Evolutionary conservation across 2,797 vertebrate species (phyloP).

Genomic region (Microtus obscurus): DNA sequence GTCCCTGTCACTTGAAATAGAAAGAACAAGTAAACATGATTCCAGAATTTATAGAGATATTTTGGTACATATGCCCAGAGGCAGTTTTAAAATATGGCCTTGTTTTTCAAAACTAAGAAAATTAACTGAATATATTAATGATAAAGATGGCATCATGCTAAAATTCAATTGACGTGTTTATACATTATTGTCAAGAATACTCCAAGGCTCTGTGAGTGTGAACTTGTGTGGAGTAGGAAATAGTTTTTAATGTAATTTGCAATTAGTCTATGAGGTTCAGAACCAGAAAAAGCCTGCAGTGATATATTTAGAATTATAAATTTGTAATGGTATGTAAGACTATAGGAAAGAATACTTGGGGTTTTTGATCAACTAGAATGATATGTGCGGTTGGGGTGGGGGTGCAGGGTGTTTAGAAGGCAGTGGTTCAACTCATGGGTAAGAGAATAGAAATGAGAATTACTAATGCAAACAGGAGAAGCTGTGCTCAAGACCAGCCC

Average conservation of each 20-base stretch:
- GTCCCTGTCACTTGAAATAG: conserved; percentile 49
- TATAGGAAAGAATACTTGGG: background rate
- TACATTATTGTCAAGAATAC: conserved; percentile 48
- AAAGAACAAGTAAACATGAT: conserved; percentile 50
- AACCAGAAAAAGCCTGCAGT: background rate
- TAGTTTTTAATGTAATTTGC: conserved; percentile 59
- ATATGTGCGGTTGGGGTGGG: background rate
- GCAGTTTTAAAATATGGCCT: conserved; percentile 74
- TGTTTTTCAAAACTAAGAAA: conserved; percentile 74
- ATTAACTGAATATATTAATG: conserved; percentile 69
- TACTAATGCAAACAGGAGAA: background rate
- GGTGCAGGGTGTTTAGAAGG: background rate
- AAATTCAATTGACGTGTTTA: conserved; percentile 57
- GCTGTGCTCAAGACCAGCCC: background rate
- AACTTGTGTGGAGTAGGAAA: background rate
- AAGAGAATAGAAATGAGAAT: background rate
- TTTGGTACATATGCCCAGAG: conserved; percentile 68
- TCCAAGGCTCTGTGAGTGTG: background rate
- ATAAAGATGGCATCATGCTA: conserved; percentile 45
- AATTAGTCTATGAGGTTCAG: conserved; percentile 59
- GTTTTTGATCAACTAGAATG: background rate
- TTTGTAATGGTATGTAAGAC: background rate
- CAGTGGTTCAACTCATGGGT: background rate
- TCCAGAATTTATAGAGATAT: conserved; percentile 68
- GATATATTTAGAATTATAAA: conserved; percentile 29